Percentiles rank a stretch among this genome's conserved stretches.
Conservation (phyloP, 2,888 invertebrate genomes). For the Eurytoma adleriae region DNA sequence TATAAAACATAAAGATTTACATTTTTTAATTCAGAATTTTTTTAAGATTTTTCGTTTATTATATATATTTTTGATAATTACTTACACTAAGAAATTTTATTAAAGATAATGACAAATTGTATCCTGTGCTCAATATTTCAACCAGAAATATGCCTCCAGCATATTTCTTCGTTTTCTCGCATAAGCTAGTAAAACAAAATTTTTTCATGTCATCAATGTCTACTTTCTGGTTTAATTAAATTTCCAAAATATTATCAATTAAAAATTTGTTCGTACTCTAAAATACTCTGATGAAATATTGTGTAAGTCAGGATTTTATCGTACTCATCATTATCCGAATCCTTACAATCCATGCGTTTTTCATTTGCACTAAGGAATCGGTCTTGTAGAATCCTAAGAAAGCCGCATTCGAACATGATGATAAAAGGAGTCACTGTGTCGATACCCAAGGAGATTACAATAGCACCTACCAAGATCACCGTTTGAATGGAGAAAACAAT, state of each 20-base stretch:
- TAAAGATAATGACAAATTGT: constrained; percentile 25
- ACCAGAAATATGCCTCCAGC: not conserved
- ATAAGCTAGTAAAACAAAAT: not conserved
- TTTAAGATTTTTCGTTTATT: too few species aligned
- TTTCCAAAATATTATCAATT: not conserved
- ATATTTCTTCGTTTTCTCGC: not conserved
- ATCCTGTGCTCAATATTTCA: constrained; percentile 1
- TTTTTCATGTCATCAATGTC: not conserved
- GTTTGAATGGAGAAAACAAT: too few species aligned
- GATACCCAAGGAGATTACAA: not conserved
- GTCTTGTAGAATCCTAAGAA: constrained; percentile 55
- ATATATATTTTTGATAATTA: not conserved
- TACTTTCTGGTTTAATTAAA: not conserved
- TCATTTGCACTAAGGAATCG: not conserved
- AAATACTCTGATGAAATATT: not conserved
- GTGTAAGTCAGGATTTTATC: not conserved
- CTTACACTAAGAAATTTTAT: constrained; percentile 28
- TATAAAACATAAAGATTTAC: too few species aligned
- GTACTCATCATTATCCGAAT: not conserved
- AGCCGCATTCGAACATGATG: constrained; percentile 59
- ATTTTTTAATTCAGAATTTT: too few species aligned
- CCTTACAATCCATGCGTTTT: not conserved
- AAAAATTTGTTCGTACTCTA: not conserved
- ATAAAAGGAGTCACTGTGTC: constrained; percentile 62
- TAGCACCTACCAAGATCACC: too few species aligned